Evolutionary conservation across 2,888 invertebrate genomes (phyloP).

Genomic region (Papilio elwesi): DNA sequence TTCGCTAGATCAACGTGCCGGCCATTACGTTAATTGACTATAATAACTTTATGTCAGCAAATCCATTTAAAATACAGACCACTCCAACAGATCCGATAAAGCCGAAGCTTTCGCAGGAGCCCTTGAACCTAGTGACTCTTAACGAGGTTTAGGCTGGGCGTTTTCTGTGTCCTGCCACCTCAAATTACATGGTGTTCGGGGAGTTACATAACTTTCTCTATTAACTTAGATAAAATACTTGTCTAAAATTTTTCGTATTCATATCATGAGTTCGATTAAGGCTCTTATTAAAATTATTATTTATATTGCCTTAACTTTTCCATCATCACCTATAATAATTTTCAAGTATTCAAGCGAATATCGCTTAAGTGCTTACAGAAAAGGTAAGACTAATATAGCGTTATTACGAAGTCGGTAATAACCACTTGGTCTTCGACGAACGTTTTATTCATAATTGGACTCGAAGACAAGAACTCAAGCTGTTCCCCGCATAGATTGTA

Average conservation of each 20-base stretch:
- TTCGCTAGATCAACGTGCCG: too few species aligned
- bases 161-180: too few species aligned
- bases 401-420: constrained; percentile 26
- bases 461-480: constrained; percentile 8
- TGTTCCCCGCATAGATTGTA: background rate
- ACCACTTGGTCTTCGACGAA: constrained; percentile 14
- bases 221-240: background rate
- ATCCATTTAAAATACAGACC: too few species aligned
- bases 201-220: too few species aligned
- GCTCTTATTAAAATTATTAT: too few species aligned
- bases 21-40: background rate
- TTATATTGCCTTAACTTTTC: background rate
- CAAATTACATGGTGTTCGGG: too few species aligned
- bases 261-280: background rate
- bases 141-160: too few species aligned
- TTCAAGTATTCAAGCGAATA: constrained; percentile 22
- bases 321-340: constrained; percentile 17
- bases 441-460: constrained; percentile 21
- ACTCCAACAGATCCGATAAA: too few species aligned
- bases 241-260: background rate
- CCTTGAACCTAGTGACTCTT: too few species aligned
- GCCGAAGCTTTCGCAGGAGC: background rate
- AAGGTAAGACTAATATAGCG: constrained; percentile 24
- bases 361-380: constrained; percentile 20
- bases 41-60: too few species aligned